Evolutionary conservation across 2,113 vertebrate species (phyloP).

Genomic region (Pseudorhombus dupliciocellatus): DNA sequence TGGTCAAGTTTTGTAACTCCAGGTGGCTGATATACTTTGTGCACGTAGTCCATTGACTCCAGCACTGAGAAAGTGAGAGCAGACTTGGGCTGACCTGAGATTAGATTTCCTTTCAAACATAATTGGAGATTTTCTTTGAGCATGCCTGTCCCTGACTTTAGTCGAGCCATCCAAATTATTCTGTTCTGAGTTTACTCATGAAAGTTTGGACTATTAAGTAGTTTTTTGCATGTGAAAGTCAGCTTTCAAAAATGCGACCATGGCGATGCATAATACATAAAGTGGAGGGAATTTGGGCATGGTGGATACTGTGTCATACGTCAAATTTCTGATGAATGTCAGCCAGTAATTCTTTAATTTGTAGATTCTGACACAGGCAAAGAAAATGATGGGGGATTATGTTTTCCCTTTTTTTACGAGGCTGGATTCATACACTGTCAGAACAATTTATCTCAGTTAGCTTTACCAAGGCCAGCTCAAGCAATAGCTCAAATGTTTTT

Average conservation of each 20-base stretch:
- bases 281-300: not conserved
- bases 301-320: not conserved
- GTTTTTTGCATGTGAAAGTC: conserved; percentile 1
- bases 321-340: conserved; percentile 11
- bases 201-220: not conserved
- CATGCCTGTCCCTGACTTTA: conserved; percentile 14
- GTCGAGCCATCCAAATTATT: not conserved
- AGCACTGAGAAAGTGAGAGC: conserved; percentile 34
- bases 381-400: not conserved
- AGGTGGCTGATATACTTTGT: conserved; percentile 45
- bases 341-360: not conserved
- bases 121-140: conserved; percentile 34
- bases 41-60: conserved; percentile 33
- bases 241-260: conserved; percentile 7
- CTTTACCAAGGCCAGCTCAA: conserved; percentile 28
- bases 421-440: not conserved
- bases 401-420: not conserved
- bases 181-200: not conserved
- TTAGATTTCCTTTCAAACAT: conserved; percentile 46
- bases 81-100: conserved; percentile 43
- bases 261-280: conserved; percentile 1
- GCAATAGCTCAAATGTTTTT: conserved; percentile 14
- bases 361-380: not conserved
- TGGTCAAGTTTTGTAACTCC: conserved; percentile 9
- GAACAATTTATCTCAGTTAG: conserved; percentile 11